These are phyloP conservation scores for Channallabes apus DNA, from an alignment of 2,797 vertebrate genomes.

Conservation along the genomic window DNA sequence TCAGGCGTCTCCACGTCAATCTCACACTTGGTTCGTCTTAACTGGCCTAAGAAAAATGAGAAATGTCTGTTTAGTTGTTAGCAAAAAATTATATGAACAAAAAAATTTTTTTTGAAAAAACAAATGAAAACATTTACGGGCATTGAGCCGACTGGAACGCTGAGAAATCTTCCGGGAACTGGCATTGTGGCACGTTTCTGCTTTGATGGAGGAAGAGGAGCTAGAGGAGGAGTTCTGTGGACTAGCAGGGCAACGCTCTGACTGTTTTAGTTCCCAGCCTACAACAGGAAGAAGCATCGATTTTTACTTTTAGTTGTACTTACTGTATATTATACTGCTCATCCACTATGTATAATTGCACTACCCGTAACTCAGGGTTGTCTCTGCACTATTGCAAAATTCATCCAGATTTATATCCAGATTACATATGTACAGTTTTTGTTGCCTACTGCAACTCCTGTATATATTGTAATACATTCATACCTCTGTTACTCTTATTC, in stretches of 20 bases:
- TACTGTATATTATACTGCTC: too few species aligned
- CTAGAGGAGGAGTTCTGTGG: conserved; percentile 73
- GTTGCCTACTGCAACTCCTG: too few species aligned
- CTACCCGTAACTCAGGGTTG: too few species aligned
- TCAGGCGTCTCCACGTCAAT: conserved; percentile 98
- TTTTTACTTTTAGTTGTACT: neutral
- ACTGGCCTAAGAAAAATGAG: conserved; percentile 78
- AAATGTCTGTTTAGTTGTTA: conserved; percentile 6
- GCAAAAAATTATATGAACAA: neutral
- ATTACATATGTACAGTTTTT: too few species aligned
- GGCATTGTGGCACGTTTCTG: conserved; percentile 77
- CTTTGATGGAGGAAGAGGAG: conserved; percentile 73
- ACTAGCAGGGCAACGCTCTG: conserved; percentile 68
- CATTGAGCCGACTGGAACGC: conserved; percentile 84
- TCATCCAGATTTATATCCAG: too few species aligned
- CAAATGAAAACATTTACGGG: conserved; percentile 76
- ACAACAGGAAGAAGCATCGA: conserved; percentile 30
- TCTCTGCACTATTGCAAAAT: too few species aligned
- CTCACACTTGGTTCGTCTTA: conserved; percentile 88
- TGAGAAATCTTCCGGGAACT: conserved; percentile 86
- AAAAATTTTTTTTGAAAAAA: neutral
- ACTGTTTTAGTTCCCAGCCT: conserved; percentile 79
- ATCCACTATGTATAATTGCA: too few species aligned
- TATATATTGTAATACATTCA: too few species aligned
- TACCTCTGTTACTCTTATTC: too few species aligned